Percentiles rank a stretch among this genome's conserved stretches.
phyloP scores from a whole-genome alignment of 2,113 vertebrate species.

The Tetrax tetrax region DNA sequence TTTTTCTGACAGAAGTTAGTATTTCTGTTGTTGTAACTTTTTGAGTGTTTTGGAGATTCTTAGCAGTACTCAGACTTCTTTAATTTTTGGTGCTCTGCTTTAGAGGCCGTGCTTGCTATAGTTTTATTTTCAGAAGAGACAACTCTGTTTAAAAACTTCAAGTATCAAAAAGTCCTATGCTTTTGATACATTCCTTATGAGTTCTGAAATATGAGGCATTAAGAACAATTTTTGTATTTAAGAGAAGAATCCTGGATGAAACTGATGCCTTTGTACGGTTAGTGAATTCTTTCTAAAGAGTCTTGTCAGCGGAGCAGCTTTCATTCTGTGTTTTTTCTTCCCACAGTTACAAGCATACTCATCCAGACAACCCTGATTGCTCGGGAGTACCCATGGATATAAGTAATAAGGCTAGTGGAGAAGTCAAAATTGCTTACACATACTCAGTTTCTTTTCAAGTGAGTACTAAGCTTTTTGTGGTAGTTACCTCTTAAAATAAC shows the following conservation, averaged over 20 bases:
- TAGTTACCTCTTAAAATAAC: not conserved
- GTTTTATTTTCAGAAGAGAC: not conserved
- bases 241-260: not conserved
- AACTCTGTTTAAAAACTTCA: not conserved
- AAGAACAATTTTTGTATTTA: not conserved
- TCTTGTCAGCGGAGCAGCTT: not conserved
- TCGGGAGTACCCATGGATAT: constrained; percentile 89
- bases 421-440: constrained; percentile 85
- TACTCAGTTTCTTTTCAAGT: constrained; percentile 90
- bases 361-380: constrained; percentile 80
- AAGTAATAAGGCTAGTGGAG: constrained; percentile 78
- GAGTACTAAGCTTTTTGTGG: constrained; percentile 50
- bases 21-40: not conserved
- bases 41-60: not conserved
- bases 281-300: not conserved
- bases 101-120: not conserved
- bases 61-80: not conserved
- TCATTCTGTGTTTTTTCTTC: constrained; percentile 4
- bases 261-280: not conserved
- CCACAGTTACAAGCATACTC: constrained; percentile 84
- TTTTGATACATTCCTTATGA: not conserved
- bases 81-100: not conserved
- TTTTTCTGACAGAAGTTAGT: not conserved
- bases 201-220: not conserved
- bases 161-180: not conserved